Evolutionary conservation across 1,140 invertebrate genomes (phyloP).

Genomic region (Pachyrhynchus sulphureomaculatus): DNA sequence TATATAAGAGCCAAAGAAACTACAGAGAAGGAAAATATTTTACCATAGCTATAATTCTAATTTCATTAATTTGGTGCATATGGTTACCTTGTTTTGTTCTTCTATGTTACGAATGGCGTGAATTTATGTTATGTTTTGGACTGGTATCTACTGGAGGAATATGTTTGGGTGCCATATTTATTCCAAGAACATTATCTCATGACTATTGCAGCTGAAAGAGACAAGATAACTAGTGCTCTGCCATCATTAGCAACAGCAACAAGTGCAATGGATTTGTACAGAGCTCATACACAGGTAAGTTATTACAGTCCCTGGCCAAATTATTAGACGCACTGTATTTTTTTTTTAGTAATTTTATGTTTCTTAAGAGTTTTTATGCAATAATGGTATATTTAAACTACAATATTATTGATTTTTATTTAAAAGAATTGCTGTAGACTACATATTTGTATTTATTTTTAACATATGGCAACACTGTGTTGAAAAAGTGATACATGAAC

Average conservation of each 20-base stretch:
- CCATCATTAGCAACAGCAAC: conserved; percentile 49
- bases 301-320: too few species aligned
- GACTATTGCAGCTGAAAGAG: conserved; percentile 56
- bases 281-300: conserved; percentile 40
- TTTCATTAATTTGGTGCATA: conserved; percentile 54
- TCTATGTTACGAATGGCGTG: conserved; percentile 55
- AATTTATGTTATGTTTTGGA: conserved; percentile 60
- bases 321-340: too few species aligned
- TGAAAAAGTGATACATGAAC: too few species aligned
- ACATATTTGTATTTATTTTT: too few species aligned
- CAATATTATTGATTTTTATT: too few species aligned
- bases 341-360: too few species aligned
- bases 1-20: conserved; percentile 62
- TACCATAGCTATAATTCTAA: conserved; percentile 52
- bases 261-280: conserved; percentile 46
- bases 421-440: too few species aligned
- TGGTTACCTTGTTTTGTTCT: conserved; percentile 57
- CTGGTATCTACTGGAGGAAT: conserved; percentile 58
- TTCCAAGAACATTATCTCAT: conserved; percentile 64
- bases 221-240: conserved; percentile 55
- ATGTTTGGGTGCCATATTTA: conserved; percentile 58
- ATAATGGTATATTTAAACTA: too few species aligned
- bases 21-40: conserved; percentile 62
- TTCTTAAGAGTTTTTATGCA: too few species aligned
- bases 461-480: too few species aligned